phyloP scores from a whole-genome alignment of 2,888 invertebrate species.

The Plebejus argus region DNA sequence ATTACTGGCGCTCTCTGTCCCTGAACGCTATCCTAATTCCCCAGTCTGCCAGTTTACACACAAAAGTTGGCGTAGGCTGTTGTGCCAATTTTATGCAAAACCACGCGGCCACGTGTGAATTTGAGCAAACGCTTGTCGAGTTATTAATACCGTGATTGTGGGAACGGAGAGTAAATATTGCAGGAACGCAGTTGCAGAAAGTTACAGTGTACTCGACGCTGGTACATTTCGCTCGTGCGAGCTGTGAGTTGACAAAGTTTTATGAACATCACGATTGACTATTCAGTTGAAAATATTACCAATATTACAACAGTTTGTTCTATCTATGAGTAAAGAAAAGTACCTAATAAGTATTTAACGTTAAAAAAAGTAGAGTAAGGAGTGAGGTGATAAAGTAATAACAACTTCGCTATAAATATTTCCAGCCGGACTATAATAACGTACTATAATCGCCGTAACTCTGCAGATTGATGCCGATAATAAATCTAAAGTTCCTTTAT shows the following conservation, averaged over 20 bases:
- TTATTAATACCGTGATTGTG: constrained; percentile 22
- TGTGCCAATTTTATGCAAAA: neutral
- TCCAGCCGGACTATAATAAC: neutral
- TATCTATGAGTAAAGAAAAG: neutral
- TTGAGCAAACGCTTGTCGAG: constrained; percentile 7
- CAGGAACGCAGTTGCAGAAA: neutral
- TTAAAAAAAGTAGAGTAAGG: neutral
- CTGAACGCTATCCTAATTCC: neutral
- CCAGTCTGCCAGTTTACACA: neutral
- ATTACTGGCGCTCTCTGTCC: neutral
- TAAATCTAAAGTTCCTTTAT: constrained; percentile 16
- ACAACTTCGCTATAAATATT: neutral
- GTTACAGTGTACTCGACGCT: constrained; percentile 3
- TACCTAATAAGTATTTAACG: neutral
- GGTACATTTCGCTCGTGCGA: neutral
- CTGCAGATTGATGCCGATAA: neutral
- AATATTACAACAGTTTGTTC: no score
- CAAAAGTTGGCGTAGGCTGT: constrained; percentile 11
- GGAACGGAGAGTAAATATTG: neutral
- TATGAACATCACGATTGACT: neutral
- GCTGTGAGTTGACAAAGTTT: neutral
- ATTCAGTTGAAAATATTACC: neutral
- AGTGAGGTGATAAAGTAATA: neutral
- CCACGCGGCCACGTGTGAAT: constrained; percentile 19
- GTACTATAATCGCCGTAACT: constrained; percentile 1